Evolutionary conservation across 1,140 invertebrate species (phyloP), one percentile per base, ranked within the genome.

Genomic region (Theocolax elegans): DNA sequence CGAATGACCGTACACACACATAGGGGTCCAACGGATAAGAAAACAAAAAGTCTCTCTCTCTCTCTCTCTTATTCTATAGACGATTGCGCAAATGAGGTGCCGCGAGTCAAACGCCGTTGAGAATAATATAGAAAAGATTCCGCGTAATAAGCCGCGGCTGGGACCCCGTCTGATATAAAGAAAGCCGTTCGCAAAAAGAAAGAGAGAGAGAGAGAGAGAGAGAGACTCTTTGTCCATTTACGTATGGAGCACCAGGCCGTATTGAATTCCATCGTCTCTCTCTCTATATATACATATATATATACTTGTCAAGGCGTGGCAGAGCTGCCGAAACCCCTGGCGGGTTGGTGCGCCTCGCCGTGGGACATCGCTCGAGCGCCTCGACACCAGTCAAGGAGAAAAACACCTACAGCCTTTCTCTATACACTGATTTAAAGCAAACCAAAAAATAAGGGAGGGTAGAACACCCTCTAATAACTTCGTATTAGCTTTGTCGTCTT

Each of bases 261-360:
- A 71, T 71, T 71, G 65, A 71, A 71, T 71, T 71, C 68, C 60
- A 71, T 44, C 60, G n/a, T n/a, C n/a, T n/a, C n/a, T n/a, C n/a
- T n/a, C n/a, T n/a, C n/a, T n/a, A n/a, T n/a, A n/a, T n/a, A n/a
- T n/a, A n/a, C n/a, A n/a, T n/a, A n/a, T n/a, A n/a, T n/a, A 71
- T 71, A 71, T 71, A 71, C 68, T 71, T 35, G 68, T 71, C 68
- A 65, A 59, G 68, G 68, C 68, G 68, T 71, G 68, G 60, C 35
- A 23, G 40, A 58, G 53, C 51, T 59, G 59, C 68, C 62, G 68
- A 68, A 68, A 62, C 44, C 56, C 66, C 53, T 3, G 10, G 38
- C 65, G 40, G 65, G 51, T n/a, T n/a, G n/a, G n/a, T n/a, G 49
- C 21, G n/a, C 17, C 25, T 35, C 67, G 49, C 68, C 44, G 60